phyloP scores from a whole-genome alignment of 2,797 vertebrate genomes.

The Heterohyrax brucei region DNA sequence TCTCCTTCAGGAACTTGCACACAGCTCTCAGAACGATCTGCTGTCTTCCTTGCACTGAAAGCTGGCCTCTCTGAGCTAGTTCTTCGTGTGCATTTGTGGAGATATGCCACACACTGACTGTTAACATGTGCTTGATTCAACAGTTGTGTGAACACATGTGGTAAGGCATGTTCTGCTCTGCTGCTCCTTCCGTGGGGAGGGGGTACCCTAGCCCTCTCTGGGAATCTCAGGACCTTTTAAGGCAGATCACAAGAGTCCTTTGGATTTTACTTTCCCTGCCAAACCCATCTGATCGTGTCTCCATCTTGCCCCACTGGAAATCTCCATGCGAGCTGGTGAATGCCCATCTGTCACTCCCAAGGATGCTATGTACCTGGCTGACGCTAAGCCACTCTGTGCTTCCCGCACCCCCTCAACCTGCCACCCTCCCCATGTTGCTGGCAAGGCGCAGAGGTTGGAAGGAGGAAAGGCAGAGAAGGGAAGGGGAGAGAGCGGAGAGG shows the following conservation, averaged over 20 bases:
- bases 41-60: background rate
- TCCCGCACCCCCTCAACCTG: conserved; percentile 33
- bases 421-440: conserved; percentile 64
- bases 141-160: conserved; percentile 60
- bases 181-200: background rate
- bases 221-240: conserved; percentile 9
- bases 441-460: conserved; percentile 55
- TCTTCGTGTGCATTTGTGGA: background rate
- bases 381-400: background rate
- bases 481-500: conserved; percentile 20
- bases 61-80: background rate
- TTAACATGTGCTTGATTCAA: conserved; percentile 35
- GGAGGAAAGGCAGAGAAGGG: conserved; percentile 50
- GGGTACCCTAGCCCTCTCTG: background rate
- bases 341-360: conserved; percentile 76
- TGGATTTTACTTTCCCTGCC: conserved; percentile 30
- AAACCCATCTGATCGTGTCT: conserved; percentile 36
- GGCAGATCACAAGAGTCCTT: background rate
- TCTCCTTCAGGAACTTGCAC: background rate
- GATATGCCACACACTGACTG: background rate
- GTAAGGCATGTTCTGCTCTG: background rate
- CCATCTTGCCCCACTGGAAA: conserved; percentile 45
- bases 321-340: conserved; percentile 44
- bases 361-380: conserved; percentile 59
- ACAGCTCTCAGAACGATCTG: background rate